These are phyloP conservation scores for Crotalus tigris DNA, from an alignment of 2,113 vertebrate species.

Conservation along the genomic window DNA sequence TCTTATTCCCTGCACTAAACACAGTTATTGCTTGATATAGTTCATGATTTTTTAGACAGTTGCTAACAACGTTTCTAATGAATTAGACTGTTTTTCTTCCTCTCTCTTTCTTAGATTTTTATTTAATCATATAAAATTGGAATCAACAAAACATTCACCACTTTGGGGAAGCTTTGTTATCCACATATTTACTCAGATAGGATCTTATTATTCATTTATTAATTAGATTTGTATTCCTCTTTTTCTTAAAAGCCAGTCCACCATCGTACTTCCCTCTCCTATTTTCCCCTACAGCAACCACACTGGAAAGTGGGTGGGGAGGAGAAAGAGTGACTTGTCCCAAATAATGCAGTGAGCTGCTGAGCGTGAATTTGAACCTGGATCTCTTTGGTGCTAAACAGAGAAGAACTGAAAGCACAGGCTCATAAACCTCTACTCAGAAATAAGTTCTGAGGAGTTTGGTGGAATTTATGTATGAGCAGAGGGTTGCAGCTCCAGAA, in stretches of 20 bases:
- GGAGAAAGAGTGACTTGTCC: background rate
- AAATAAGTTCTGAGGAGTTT: background rate
- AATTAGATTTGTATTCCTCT: background rate
- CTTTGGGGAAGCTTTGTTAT: background rate
- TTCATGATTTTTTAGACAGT: background rate
- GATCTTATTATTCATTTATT: background rate
- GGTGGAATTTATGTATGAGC: background rate
- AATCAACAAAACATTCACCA: background rate
- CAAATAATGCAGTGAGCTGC: background rate
- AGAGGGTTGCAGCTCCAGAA: background rate
- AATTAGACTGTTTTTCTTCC: conserved; percentile 5
- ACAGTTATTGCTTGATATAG: conserved; percentile 23
- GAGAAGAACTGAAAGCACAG: background rate
- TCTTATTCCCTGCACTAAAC: conserved; percentile 15
- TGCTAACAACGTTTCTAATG: background rate
- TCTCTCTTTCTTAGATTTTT: background rate
- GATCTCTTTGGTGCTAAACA: background rate
- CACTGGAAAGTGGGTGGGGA: background rate
- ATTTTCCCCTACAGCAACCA: background rate
- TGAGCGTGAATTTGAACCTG: background rate
- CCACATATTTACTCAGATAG: background rate
- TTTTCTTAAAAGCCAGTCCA: background rate
- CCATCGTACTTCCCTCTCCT: background rate
- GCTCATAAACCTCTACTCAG: background rate
- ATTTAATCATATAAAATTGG: background rate